phyloP scores from a whole-genome alignment of 2,113 vertebrate species.

The Cavia porcellus region DNA sequence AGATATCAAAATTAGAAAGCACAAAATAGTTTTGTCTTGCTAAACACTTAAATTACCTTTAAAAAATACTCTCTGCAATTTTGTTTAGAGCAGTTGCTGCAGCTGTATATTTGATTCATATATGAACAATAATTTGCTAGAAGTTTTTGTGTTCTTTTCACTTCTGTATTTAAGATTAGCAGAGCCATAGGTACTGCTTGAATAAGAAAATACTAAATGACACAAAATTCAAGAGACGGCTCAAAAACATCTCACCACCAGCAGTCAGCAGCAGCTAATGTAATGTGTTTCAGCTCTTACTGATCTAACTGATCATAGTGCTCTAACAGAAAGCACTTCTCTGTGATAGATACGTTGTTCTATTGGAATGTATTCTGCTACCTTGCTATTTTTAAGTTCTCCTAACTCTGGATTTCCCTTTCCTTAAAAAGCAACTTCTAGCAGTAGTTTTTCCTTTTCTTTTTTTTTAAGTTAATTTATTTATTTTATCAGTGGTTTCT shows the following conservation, averaged over 20 bases:
- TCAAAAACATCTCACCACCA: constrained; percentile 70
- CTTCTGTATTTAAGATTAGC: constrained; percentile 81
- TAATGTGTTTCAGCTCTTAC: constrained; percentile 80
- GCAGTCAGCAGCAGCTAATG: constrained; percentile 79
- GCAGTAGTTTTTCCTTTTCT: constrained; percentile 74
- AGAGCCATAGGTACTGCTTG: constrained; percentile 80
- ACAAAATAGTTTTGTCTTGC: not conserved
- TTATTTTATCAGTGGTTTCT: constrained; percentile 74
- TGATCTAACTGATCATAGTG: constrained; percentile 82
- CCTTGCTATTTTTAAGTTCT: constrained; percentile 76
- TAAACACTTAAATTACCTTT: constrained; percentile 46
- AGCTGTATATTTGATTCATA: constrained; percentile 77
- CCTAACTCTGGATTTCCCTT: constrained; percentile 78
- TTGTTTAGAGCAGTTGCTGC: constrained; percentile 60
- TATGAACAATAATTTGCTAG: constrained; percentile 80
- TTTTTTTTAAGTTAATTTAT: too few species aligned
- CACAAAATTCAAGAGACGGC: constrained; percentile 71
- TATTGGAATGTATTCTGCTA: constrained; percentile 75
- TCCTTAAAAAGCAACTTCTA: constrained; percentile 83
- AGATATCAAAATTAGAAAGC: constrained; percentile 50
- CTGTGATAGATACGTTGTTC: constrained; percentile 78
- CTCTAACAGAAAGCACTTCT: constrained; percentile 82
- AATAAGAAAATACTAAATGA: constrained; percentile 80
- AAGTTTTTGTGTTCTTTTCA: constrained; percentile 78
- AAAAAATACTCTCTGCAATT: constrained; percentile 53